Evolutionary conservation across 2,113 vertebrate species (phyloP), one percentile per base, ranked within the genome.

Genomic region (Sorex araneus): DNA sequence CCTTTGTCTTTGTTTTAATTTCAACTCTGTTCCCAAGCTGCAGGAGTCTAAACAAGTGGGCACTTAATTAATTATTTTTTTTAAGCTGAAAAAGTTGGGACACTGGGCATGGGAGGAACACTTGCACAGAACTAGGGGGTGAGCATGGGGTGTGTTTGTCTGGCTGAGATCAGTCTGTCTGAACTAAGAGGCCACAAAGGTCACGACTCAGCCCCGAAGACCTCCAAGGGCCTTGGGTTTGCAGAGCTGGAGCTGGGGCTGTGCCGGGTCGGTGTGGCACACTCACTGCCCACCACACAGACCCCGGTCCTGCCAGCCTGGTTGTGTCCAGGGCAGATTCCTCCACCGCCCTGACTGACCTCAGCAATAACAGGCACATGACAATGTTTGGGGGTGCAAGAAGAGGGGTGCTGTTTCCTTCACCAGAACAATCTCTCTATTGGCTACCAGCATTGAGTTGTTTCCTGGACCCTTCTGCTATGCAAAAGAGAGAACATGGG

Each of bases 1-100:
- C 45, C 87, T 94, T 96, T 92, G 83, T 96, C 90, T 93, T 89
- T 76, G 85, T 90, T 81, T 79, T 94, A 81, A 67, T 92, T 88
- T 73, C 47, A 19, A 70, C 64, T 87, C 93, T 81, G 34, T 93
- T 93, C 76, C 75, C 87, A 84, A 82, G 63, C 87, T 86, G 70
- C 71, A 76, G 71, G 80, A 36, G 45, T 91, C 69, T 86, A 86
- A 79, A 34, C 50, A 34, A 80, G 54, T 25, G 13, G 63, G 16
- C 66, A 54, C 76, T 83, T 87, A 67, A 54, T 54, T 10, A 16
- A 60, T 60, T 21, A 23, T 2, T 60, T 19, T 28, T 30, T 66
- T 23, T 66, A 45, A 64, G 80, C 50, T 27, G 74, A 88, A 86
- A 67, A 40, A 21, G 40, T 2, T 57, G 90, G 69, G 57, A 21